These are phyloP conservation scores for Polypterus bichir DNA, from an alignment of 2,113 vertebrate species.

Conservation along the genomic window DNA sequence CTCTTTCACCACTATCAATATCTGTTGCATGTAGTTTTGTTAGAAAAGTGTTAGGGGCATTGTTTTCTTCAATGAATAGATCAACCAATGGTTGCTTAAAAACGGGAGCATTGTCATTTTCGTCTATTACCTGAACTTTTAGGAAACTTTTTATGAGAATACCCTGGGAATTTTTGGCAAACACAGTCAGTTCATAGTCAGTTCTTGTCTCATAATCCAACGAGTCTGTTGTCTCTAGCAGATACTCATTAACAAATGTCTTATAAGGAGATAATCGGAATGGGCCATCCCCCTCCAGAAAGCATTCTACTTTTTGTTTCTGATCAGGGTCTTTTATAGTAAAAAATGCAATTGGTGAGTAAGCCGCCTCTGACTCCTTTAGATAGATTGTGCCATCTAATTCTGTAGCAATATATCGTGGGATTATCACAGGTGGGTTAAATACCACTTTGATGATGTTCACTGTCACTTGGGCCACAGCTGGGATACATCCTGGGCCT, in stretches of 20 bases:
- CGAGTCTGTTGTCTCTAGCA: constrained; percentile 75
- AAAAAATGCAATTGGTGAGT: constrained; percentile 88
- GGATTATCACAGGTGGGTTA: constrained; percentile 68
- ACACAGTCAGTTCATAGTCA: constrained; percentile 70
- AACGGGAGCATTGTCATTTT: constrained; percentile 86
- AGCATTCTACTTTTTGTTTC: constrained; percentile 64
- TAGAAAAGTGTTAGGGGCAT: constrained; percentile 73
- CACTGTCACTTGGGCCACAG: constrained; percentile 66
- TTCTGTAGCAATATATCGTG: constrained; percentile 83
- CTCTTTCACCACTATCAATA: constrained; percentile 70
- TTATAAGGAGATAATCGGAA: constrained; percentile 78
- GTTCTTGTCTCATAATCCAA: constrained; percentile 78
- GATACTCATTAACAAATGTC: constrained; percentile 72
- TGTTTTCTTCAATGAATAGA: constrained; percentile 85
- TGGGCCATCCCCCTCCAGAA: constrained; percentile 73
- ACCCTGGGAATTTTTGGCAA: constrained; percentile 60
- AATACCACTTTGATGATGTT: constrained; percentile 64
- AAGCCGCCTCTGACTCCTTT: constrained; percentile 76
- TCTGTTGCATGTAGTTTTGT: constrained; percentile 77
- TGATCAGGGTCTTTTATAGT: constrained; percentile 73
- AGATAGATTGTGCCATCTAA: constrained; percentile 71
- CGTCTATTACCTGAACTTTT: constrained; percentile 76
- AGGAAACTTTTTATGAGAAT: constrained; percentile 62
- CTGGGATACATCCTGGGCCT: constrained; percentile 85
- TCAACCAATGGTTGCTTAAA: constrained; percentile 76